Base-by-base conservation (phyloP, 2,888 invertebrate species). In the Doris montereyensis region DNA sequence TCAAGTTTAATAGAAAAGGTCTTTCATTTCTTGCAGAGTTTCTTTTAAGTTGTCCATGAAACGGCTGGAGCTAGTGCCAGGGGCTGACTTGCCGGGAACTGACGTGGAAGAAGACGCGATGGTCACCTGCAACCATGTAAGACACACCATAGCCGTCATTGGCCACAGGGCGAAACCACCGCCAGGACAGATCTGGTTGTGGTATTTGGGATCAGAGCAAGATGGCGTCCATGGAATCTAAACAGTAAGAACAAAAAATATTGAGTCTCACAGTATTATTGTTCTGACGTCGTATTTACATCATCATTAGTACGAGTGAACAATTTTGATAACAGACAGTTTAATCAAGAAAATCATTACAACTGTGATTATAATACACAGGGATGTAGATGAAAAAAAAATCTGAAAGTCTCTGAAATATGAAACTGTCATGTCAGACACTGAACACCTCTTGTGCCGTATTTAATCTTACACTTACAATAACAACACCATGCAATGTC, bases 91-190 rank as follows among this genome's bases (percentile, higher is more conserved):
- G n/a, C 84, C 92, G 92, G 21, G 92, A 91, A 0, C 92, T 91
- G 8, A 93, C 90, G 81, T 93, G 93, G 87, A 93, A 93, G 85
- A 92, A 93, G 76, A 93, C 88, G 78, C 91, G 90, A 57, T 89
- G 85, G 68, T 93, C 92, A 8, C 92, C 92, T 0, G 93, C 91
- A 58, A 93, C 85, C 92, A 93, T 92, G 88, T 93, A 93, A 0
- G 92, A 92, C 1, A 93, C 92, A 1, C 92, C 92, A 81, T 92
- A 92, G 0, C 93, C 93, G 67, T 91, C 89, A 81, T 92, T 92
- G 0, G 92, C 91, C 17, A 93, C 92, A 0, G 93, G 92, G 5
- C 93, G 92, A 87, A 93, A 0, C 93, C 93, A 34, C 93, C 93
- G 17, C 93, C 93, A 3, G 92, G 92, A 68, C 91, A 91, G 5